Conservation (phyloP, 2,113 vertebrate species). For the Erythrolamprus reginae region DNA sequence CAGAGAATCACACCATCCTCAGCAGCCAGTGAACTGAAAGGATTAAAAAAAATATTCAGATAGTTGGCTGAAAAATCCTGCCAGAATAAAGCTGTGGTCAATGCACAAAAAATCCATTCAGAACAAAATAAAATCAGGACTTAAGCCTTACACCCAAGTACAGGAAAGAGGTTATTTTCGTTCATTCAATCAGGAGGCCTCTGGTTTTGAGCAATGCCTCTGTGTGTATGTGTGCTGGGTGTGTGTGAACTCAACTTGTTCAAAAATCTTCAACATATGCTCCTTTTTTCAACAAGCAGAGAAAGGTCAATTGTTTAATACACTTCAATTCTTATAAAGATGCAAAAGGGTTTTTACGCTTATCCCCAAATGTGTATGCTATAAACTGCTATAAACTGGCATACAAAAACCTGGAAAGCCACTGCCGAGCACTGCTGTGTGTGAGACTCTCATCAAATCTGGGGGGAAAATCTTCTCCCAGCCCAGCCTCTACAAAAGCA, state of each 20-base stretch:
- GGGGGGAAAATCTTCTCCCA: neutral
- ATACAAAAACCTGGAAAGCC: neutral
- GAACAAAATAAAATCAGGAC: conserved; percentile 46
- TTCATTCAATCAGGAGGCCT: neutral
- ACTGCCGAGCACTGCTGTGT: neutral
- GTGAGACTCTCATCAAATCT: neutral
- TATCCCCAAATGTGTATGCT: neutral
- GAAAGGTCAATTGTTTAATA: neutral
- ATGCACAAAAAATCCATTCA: conserved; percentile 63
- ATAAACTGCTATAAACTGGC: neutral
- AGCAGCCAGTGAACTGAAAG: conserved; percentile 71
- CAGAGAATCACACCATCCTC: conserved; percentile 83
- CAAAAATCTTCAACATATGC: neutral
- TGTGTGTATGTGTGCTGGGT: neutral
- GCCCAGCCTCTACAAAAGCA: neutral
- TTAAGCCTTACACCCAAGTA: neutral
- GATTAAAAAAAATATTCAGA: conserved; percentile 37
- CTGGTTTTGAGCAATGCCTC: neutral
- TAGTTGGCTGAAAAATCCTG: conserved; percentile 39
- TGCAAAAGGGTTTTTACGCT: neutral
- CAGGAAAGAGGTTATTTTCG: conserved; percentile 8
- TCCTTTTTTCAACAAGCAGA: neutral
- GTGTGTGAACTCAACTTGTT: conserved; percentile 5
- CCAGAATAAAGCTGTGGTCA: conserved; percentile 60
- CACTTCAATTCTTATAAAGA: neutral